Evolutionary conservation across 2,888 invertebrate species (phyloP), one percentile per base, ranked within the genome.

Genomic region (Omphaloscelis lunosa): DNA sequence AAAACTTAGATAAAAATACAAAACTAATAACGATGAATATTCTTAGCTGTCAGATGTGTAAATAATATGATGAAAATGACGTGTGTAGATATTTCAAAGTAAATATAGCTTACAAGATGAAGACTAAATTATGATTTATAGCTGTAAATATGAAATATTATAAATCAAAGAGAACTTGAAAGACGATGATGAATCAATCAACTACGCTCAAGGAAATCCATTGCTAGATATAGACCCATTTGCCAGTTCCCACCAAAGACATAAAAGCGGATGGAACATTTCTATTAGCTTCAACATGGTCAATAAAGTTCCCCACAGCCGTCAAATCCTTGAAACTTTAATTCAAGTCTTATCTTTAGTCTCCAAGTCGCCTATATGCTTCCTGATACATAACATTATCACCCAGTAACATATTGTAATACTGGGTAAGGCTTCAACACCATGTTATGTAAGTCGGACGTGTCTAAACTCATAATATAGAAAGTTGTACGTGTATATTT

Each of bases 371-470:
- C 29, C 53, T 61, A 20, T 82, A 62, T 67, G 70, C 63, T 75
- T 65, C 70, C 34, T 67, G 61, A 70, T 41, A 69, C 65, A 69
- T 69, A 74, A 74, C 29, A 69, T 69, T 70, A 84, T 83, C 86
- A 78, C 83, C 73, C 41, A 86, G 75, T 86, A 84, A 79, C 86
- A 74, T 71, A 83, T 83, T 86, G 75, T 84, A 83, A 84, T 67
- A 78, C 63, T 72, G n/a, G 53, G 39, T 85, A 83, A 77, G 71
- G 68, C 61, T 51, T 62, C 56, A 56, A 67, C 68, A 63, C 72
- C 72, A 71, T 61, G 45, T 84, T 75, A 83, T 74, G 68, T 79
- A 79, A 79, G 63, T 53, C 41, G 29, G 23, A 86, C 86, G 86
- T 86, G 86, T 68, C 72, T 74, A 59, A 75, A 84, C 39, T 86